Base-by-base conservation (phyloP, 2,888 invertebrate genomes). In the Acutogordius australiensis region DNA sequence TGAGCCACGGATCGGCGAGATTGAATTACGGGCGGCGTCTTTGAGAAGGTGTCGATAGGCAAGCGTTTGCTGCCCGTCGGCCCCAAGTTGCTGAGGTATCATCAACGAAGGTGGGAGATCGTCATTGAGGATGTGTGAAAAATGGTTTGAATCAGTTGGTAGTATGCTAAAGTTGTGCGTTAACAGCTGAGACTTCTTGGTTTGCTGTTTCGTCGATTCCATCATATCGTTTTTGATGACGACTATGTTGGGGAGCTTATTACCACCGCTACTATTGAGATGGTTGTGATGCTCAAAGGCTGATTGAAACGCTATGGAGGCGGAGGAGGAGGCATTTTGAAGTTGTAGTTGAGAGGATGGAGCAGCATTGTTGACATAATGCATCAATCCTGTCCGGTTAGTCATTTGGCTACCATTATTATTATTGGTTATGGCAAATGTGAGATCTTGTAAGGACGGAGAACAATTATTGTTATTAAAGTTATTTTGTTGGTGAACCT, bases 221-320 rank as follows among this genome's bases (percentile, higher is more conserved):
- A 51, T 21, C 8, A 51, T 8, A 23, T 51, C 51, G 26, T 51
- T 51, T 26, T 51, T 51, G 26, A 51, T 51, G 51, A 51, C 51
- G 26, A 51, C 51, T 51, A 51, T 51, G 26, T 51, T 51, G 51
- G 51, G 51, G 8, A 51, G 23, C 51, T 51, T 51, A n/a, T n/a
- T n/a, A n/a, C n/a, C n/a, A 51, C 51, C 13, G 51, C 23, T 23
- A 23, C 8, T 37, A 18, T 37, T 18, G 18, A 37, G 18, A 37
- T 37, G 8, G 18, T 37, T 37, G 37, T 37, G 37, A n/a, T n/a
- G n/a, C n/a, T n/a, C n/a, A n/a, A n/a, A n/a, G n/a, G n/a, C n/a
- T n/a, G n/a, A n/a, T n/a, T n/a, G n/a, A n/a, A n/a, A n/a, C n/a
- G n/a, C n/a, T n/a, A n/a, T n/a, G n/a, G n/a, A n/a, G 18, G 18